Conservation (phyloP, 2,797 vertebrate genomes). For the Megalops cyprinoides region DNA sequence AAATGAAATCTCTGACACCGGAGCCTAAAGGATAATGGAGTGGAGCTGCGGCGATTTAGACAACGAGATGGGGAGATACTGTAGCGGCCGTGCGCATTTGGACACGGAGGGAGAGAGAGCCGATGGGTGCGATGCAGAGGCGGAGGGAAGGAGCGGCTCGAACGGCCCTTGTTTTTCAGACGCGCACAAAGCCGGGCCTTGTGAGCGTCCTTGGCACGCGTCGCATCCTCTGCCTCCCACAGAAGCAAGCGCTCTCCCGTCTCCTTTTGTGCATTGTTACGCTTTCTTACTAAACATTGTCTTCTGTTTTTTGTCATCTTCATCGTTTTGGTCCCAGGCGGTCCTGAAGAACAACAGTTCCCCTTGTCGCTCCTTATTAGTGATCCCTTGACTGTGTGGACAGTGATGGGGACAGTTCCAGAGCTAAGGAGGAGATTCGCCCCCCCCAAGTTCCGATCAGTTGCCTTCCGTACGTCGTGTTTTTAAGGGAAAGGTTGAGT, state of each 20-base stretch:
- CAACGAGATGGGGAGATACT: background rate
- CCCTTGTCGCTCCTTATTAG: background rate
- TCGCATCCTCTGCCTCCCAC: background rate
- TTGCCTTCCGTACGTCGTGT: background rate
- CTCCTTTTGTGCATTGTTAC: slow-evolving; percentile 19
- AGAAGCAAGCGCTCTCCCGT: background rate
- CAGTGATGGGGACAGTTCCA: slow-evolving; percentile 5
- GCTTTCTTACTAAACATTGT: background rate
- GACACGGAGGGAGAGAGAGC: background rate
- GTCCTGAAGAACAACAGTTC: background rate
- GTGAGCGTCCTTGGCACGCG: background rate
- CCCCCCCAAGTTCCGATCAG: background rate
- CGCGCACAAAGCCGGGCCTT: slow-evolving; percentile 15
- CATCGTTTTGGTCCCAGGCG: background rate
- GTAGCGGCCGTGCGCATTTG: no score
- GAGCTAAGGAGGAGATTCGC: no score
- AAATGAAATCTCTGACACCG: background rate
- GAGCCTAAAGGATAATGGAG: background rate
- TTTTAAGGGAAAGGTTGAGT: background rate
- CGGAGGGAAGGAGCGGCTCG: background rate
- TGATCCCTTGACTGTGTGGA: background rate
- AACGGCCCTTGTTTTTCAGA: slow-evolving; percentile 6
- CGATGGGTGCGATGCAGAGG: background rate
- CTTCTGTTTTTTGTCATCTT: background rate
- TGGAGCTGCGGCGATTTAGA: background rate